These are phyloP conservation scores for Peromyscus eremicus DNA, from an alignment of 2,797 vertebrate genomes.

Conservation along the genomic window DNA sequence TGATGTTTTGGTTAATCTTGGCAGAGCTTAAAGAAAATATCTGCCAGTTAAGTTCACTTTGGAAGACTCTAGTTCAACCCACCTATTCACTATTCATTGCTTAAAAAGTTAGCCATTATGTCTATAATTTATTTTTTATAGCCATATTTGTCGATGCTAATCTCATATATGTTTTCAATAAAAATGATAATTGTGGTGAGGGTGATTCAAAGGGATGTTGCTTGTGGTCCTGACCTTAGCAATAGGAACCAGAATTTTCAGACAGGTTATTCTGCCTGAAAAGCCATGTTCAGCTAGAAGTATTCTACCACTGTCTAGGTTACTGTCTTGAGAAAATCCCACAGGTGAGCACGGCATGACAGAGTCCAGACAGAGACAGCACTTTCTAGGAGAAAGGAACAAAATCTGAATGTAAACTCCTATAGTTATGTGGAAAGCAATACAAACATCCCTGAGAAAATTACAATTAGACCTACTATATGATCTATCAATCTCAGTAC, in stretches of 20 bases:
- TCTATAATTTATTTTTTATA: not conserved
- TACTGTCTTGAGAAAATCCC: not conserved
- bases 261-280: not conserved
- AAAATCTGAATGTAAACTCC: not conserved
- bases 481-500: not conserved
- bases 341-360: fast-evolving
- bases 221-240: not conserved
- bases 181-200: not conserved
- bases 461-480: not conserved
- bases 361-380: not conserved
- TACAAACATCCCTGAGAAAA: not conserved
- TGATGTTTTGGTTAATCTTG: not conserved
- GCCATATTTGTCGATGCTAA: conserved; percentile 8
- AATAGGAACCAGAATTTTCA: not conserved
- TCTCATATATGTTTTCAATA: not conserved
- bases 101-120: not conserved
- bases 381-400: not conserved
- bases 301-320: no score
- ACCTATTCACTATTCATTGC: not conserved
- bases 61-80: not conserved
- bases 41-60: not conserved
- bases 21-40: not conserved
- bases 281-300: not conserved
- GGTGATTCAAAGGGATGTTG: conserved; percentile 5
- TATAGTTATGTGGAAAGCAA: not conserved